Evolutionary conservation across 2,113 vertebrate genomes (phyloP), one percentile per base, ranked within the genome.

Genomic region (Aspidoscelis tigris): DNA sequence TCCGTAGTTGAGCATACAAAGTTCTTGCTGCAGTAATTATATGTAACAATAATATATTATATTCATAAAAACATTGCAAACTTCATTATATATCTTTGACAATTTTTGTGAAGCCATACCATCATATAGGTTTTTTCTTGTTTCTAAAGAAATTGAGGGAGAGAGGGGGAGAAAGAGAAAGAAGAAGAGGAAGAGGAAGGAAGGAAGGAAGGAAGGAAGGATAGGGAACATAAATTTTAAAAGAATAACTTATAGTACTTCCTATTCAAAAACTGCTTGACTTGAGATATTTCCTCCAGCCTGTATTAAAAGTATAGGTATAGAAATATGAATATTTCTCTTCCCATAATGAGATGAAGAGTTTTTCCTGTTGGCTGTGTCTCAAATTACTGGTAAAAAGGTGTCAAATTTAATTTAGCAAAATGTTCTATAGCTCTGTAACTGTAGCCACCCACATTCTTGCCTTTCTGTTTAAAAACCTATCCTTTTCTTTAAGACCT

Each of bases 381-480:
- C 58, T 85, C 58, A 85, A 80, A 73, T 85, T 79, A 70, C 76
- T 71, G 50, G 41, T 18, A 14, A 44, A 72, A 64, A 39, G 55
- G n/a, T 80, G 76, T 74, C 76, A 74, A 58, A 71, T 20, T 53
- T 58, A 66, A 73, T 79, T 79, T 79, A 85, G 73, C 76, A 85
- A 79, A 79, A 84, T 66, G 83, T 85, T 80, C 77, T 85, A 53
- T 73, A 65, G 77, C 58, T 80, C 55, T 79, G 69, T 71, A 79
- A 74, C 22, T 39, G 12, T 50, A 85, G 43, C 61, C 43, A 26
- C 55, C 43, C 44, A 65, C 41, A 66, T 64, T 65, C 44, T 61
- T 79, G n/a, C 4, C 69, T 73, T 65, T 84, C 33, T 26, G 73
- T 64, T 24, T 58, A 21, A 47, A 73, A 79, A 79, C 4, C 55